A percentile compares a stretch with the other conserved stretches of the same genome.
Conservation (phyloP, 2,113 vertebrate genomes). For the Rhineura floridana region DNA sequence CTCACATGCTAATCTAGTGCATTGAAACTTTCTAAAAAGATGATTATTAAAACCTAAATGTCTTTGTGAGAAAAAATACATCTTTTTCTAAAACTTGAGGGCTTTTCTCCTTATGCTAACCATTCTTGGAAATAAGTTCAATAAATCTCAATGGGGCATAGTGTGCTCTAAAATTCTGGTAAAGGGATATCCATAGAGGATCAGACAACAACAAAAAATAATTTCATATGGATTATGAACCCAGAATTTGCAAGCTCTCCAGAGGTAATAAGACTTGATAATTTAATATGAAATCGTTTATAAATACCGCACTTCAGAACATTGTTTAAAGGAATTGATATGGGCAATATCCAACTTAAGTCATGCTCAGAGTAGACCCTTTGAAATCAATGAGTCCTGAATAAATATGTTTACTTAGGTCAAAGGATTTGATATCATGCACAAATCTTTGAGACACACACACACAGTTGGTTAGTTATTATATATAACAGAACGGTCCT, state of each 20-base stretch:
- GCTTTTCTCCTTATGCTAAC: background rate
- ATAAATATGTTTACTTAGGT: constrained; percentile 5
- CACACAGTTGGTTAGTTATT: background rate
- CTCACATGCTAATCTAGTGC: too few relatives aligned
- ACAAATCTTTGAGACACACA: constrained; percentile 17
- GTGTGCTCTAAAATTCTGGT: background rate
- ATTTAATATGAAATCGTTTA: constrained; percentile 10
- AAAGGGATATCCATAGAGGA: background rate
- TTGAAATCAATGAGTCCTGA: too few relatives aligned
- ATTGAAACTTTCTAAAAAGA: too few relatives aligned
- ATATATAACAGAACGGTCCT: background rate
- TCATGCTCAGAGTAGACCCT: too few relatives aligned
- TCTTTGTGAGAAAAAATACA: background rate
- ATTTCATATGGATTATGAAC: background rate
- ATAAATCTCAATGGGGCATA: background rate
- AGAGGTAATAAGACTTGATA: background rate
- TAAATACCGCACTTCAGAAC: constrained; percentile 3
- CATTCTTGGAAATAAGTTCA: background rate
- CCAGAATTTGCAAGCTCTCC: constrained; percentile 11
- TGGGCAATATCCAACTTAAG: too few relatives aligned
- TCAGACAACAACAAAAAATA: background rate
- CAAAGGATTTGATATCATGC: background rate
- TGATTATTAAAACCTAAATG: background rate
- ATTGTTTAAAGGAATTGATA: constrained; percentile 8
- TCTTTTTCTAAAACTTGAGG: background rate